Evolutionary conservation across 1,140 invertebrate species (phyloP), one percentile per base, ranked within the genome.

Genomic region (Camponotus vicinus): DNA sequence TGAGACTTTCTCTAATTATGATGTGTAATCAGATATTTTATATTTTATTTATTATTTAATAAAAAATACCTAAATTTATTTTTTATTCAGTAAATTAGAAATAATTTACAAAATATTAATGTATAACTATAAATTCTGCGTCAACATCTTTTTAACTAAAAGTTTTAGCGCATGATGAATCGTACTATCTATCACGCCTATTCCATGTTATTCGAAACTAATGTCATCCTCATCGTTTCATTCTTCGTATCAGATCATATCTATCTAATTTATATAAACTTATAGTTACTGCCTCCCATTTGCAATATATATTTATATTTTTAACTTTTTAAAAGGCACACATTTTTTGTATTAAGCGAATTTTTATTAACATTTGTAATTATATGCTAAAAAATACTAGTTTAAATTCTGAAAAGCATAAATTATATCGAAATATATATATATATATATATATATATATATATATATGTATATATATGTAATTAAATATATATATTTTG

Each of bases 151-250:
- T 45, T 40, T 32, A 5, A 59, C 11, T 5, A 15, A 7, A 45
- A 2, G 2, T 67, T 49, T 78, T 67, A 52, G 7, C 2, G 5
- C 6, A 66, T 55, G 3, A 66, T 55, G 3, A 79, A 40, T 15
- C 13, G 18, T 9, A 52, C 67, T 34, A 79, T 79, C 45, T 45
- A 40, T 13, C 77, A 67, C 77, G 63, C 77, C 77, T 79, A 67
- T 67, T 79, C 45, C 34, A 40, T 79, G 77, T 66, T 66, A 27
- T 79, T n/a, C 18, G 57, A 77, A 55, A 57, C 2, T 11, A 7
- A 66, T 49, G 32, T 40, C 59, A 40, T 32, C 15, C 11, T 3
- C 64, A 8, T 21, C 61, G 9, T 66, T 67, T 49, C 15, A 32
- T 64, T 76, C 21, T 76, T 34, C 9, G 37, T 45, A 8, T 13